Evolutionary conservation across 2,113 vertebrate species (phyloP).

Genomic region (Enhydra lutris): DNA sequence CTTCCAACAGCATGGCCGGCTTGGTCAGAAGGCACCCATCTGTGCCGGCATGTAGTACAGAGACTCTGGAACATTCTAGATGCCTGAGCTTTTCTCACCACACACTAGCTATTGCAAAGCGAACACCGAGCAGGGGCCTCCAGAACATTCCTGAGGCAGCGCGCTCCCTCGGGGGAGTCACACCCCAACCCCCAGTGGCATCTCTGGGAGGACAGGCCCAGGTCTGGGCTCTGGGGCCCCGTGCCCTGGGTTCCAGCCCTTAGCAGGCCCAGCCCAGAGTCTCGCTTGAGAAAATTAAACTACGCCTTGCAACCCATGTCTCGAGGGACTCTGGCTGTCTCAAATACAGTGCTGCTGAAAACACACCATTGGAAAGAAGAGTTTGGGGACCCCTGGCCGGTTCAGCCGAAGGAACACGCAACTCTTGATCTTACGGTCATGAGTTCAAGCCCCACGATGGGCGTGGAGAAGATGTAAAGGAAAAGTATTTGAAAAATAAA

Average conservation of each 20-base stretch:
- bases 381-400: fast-evolving
- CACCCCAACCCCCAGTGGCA: background rate
- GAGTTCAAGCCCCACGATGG: background rate
- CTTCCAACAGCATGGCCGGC: background rate
- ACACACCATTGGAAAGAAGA: background rate
- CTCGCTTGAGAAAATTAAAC: background rate
- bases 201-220: background rate
- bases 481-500: background rate
- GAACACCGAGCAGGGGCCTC: background rate
- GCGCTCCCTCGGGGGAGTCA: background rate
- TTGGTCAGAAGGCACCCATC: background rate
- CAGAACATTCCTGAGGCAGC: no score
- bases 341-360: background rate
- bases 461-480: background rate
- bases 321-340: background rate
- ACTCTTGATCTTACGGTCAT: no score
- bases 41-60: fast-evolving
- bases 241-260: background rate
- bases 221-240: background rate
- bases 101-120: background rate
- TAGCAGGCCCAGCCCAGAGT: background rate
- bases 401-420: background rate
- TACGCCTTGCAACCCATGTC: background rate
- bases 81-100: background rate
- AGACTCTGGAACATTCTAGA: background rate